Evolutionary conservation across 2,797 vertebrate genomes (phyloP).

Genomic region (Enteromius radiatus): DNA sequence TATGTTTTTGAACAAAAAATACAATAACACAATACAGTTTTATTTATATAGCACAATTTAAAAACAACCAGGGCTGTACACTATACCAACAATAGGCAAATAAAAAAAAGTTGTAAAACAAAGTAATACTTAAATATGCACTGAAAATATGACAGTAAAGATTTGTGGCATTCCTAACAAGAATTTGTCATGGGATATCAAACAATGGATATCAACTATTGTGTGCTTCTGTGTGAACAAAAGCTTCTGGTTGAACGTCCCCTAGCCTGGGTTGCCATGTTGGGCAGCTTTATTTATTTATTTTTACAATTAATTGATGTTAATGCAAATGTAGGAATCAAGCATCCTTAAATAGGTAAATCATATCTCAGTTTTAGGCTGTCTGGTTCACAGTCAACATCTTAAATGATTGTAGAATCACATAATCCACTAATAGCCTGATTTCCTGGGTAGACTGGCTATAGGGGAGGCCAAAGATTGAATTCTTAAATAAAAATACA

Average conservation of each 20-base stretch:
- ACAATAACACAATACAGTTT: too few species aligned
- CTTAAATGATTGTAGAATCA: constrained; percentile 38
- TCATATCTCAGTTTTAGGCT: background rate
- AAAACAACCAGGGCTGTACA: too few species aligned
- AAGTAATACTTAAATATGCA: too few species aligned
- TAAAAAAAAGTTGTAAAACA: too few species aligned
- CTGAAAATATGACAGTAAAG: too few species aligned
- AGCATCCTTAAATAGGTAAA: background rate
- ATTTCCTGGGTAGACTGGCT: constrained; percentile 30
- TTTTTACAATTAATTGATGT: background rate
- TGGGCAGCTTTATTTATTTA: background rate
- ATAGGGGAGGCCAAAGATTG: constrained; percentile 63
- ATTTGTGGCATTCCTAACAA: too few species aligned
- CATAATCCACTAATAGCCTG: constrained; percentile 3
- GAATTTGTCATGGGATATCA: too few species aligned
- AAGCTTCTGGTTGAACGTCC: background rate
- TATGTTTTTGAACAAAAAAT: too few species aligned
- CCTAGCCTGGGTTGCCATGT: background rate
- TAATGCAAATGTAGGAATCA: constrained; percentile 14
- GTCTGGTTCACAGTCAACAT: background rate
- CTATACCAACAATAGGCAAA: too few species aligned
- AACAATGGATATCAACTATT: too few species aligned
- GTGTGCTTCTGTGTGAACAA: background rate
- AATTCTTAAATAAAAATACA: constrained; percentile 66
- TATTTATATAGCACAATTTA: too few species aligned